Base-by-base conservation (phyloP, 2,113 vertebrate genomes). In the Albula glossodonta region DNA sequence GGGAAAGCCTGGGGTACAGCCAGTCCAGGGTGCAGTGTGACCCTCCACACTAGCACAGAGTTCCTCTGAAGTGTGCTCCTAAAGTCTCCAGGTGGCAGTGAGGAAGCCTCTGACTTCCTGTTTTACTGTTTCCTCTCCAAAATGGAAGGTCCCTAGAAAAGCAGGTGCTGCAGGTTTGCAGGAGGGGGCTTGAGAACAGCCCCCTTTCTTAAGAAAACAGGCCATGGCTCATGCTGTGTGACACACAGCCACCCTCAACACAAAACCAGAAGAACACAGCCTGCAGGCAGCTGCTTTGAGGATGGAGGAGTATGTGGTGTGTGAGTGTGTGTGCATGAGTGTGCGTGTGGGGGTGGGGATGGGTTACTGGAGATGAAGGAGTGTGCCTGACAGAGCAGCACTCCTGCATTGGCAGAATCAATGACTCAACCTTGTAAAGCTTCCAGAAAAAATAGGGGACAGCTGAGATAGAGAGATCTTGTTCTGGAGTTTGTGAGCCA, bases 81-180 rank as follows among this genome's bases (percentile, higher is more conserved):
- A 7, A 49, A 49, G 19, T 53, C 19, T 81, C n/a, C 51, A 48
- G n/a, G 57, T 80, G 80, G 81, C 51, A 49, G 22, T 78, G 17
- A 53, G 77, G 80, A 83, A 83, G 56, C 84, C n/a, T 52, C 51
- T 10, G 17, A 79, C 77, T 83, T 87, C 56, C 86, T 50, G 53
- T n/a, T 77, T 84, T 51, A 31, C 48, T 17, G 19, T 15, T 78
- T 86, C 50, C 48, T 80, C 22, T 79, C 70, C 56, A 17, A 84
- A 11, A 80, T 5, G 13, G 8, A 57, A 13, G 41, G 50, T 17
- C 81, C 51, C 41, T 19, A 12, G 31, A 74, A 70, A 25, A 17
- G 56, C 82, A 82, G 83, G 51, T 83, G 78, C 51, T 77, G 57
- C 79, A 74, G 41, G 51, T 10, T 88, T 81, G 78, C 74, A 0